Conservation (phyloP, 2,888 invertebrate species). For the Tyria jacobaeae region DNA sequence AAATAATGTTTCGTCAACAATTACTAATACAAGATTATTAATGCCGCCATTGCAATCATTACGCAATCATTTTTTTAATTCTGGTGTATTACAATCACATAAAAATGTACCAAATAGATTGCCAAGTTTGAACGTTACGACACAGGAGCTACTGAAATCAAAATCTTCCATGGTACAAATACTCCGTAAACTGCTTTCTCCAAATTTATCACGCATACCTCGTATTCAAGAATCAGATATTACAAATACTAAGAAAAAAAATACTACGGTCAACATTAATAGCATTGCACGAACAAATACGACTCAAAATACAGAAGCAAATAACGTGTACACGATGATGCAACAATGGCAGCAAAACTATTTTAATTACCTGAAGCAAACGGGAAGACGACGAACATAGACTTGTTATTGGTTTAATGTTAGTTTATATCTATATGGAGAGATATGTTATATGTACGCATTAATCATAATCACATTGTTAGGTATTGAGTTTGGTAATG, state of each 20-base stretch:
- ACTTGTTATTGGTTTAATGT: too few species aligned
- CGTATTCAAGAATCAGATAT: background rate
- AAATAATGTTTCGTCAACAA: background rate
- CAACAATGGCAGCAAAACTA: slow-evolving; percentile 6
- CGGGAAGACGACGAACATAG: background rate
- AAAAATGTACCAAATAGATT: background rate
- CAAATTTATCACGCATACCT: background rate
- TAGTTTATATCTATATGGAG: too few species aligned
- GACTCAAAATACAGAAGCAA: background rate
- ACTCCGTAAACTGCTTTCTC: background rate
- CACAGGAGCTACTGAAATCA: background rate
- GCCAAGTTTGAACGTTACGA: background rate
- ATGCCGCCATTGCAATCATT: background rate
- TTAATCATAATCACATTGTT: too few species aligned
- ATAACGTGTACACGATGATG: background rate
- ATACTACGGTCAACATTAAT: background rate
- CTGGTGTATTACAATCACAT: background rate
- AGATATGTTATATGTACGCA: too few species aligned
- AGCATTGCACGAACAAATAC: background rate
- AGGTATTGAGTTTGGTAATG: too few species aligned
- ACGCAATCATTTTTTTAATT: background rate
- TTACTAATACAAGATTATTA: background rate
- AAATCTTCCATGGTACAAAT: background rate
- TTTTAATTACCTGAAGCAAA: background rate
- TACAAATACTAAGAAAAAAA: background rate